These are phyloP conservation scores for Diphyllodes magnificus DNA, from an alignment of 2,113 vertebrate species.

Conservation along the genomic window DNA sequence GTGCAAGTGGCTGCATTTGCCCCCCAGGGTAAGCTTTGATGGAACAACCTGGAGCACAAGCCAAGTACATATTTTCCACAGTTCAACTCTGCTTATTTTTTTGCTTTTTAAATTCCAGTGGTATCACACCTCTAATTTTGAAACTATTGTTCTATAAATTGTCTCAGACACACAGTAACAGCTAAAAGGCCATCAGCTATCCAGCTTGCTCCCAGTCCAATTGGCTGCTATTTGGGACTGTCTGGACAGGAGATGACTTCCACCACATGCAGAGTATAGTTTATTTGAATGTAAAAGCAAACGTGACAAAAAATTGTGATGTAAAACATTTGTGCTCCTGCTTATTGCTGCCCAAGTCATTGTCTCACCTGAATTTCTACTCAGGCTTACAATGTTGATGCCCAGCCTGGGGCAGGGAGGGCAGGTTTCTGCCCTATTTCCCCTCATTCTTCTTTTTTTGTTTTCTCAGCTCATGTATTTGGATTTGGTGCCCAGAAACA, in stretches of 20 bases:
- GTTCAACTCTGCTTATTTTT: neutral
- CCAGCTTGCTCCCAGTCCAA: neutral
- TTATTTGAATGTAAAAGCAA: neutral
- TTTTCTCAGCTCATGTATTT: neutral
- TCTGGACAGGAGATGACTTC: neutral
- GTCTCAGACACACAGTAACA: neutral
- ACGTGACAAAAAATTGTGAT: neutral
- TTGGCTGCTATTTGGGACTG: neutral
- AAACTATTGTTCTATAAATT: neutral
- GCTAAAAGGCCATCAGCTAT: neutral
- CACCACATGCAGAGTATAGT: neutral
- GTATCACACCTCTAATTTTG: slow-evolving; percentile 9
- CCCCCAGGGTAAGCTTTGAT: slow-evolving; percentile 82
- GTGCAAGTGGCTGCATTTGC: slow-evolving; percentile 91
- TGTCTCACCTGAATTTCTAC: neutral
- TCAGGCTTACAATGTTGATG: neutral
- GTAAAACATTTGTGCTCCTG: neutral
- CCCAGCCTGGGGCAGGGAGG: neutral
- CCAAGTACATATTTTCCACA: neutral
- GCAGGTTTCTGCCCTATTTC: neutral
- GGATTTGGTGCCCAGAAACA: neutral
- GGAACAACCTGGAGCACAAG: neutral
- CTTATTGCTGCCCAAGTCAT: neutral
- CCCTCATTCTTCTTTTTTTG: neutral
- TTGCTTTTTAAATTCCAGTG: neutral